phyloP scores from a whole-genome alignment of 2,113 vertebrate genomes.

The Clarias macrocephalus region DNA sequence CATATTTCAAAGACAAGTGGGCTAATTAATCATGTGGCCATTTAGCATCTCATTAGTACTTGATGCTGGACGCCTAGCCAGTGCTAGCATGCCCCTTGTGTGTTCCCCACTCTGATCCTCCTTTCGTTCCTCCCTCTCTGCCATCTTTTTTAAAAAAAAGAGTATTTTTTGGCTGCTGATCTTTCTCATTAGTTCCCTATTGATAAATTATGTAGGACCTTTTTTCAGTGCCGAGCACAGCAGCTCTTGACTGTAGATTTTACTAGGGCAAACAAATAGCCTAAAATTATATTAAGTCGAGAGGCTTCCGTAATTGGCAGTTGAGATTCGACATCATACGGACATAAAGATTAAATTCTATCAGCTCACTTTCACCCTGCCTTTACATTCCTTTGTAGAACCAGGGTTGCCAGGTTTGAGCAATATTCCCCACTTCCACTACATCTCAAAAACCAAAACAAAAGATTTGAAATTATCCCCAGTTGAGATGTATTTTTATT shows the following conservation, averaged over 20 bases:
- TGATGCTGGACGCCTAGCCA: constrained; percentile 50
- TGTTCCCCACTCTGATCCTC: constrained; percentile 38
- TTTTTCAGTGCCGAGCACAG: background rate
- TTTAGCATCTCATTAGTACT: constrained; percentile 67
- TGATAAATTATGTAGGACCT: background rate
- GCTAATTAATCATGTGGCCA: constrained; percentile 72
- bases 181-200: background rate
- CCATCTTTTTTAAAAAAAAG: background rate
- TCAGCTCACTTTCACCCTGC: background rate
- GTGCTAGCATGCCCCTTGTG: background rate
- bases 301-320: background rate
- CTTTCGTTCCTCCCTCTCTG: background rate
- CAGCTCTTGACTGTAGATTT: background rate
- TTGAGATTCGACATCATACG: background rate
- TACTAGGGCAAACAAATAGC: background rate
- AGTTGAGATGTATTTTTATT: background rate
- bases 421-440: background rate
- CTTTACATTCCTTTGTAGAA: background rate
- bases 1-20: constrained; percentile 61
- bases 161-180: background rate
- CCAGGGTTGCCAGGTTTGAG: background rate
- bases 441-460: background rate
- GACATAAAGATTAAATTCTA: background rate
- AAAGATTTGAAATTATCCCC: background rate
- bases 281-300: background rate